Evolutionary conservation across 2,113 vertebrate genomes (phyloP).

Genomic region (Pelodiscus sinensis): DNA sequence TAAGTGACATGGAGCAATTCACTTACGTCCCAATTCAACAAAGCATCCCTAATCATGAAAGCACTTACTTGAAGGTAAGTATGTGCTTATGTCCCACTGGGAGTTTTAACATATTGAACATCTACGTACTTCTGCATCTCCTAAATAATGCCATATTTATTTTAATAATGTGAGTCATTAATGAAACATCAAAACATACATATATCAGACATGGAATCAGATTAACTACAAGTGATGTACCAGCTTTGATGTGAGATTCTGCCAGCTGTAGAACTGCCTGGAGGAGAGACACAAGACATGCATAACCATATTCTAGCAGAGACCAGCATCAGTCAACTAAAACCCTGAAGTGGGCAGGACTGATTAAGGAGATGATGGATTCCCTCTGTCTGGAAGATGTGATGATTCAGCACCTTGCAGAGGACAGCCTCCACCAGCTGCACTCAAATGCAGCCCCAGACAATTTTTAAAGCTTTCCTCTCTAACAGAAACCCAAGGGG

Average conservation of each 20-base stretch:
- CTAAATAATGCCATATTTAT: background rate
- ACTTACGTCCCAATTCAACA: background rate
- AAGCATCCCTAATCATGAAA: background rate
- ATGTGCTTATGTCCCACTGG: background rate
- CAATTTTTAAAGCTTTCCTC: background rate
- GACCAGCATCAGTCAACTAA: background rate
- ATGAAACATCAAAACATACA: background rate
- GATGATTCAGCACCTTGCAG: background rate
- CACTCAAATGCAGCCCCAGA: background rate
- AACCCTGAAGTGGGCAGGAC: background rate
- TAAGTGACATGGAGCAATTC: background rate
- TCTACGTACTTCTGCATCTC: background rate
- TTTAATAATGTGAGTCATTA: constrained; percentile 29
- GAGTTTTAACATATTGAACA: background rate
- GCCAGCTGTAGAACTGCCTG: background rate
- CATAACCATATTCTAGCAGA: background rate
- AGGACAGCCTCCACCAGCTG: background rate
- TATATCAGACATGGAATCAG: background rate
- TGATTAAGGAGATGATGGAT: background rate
- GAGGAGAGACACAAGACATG: background rate
- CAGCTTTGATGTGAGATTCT: background rate
- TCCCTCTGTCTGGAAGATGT: background rate
- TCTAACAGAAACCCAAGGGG: background rate
- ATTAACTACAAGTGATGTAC: constrained; percentile 4
- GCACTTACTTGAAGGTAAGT: background rate